Conservation (phyloP, 2,113 vertebrate species). For the Entelurus aequoreus region DNA sequence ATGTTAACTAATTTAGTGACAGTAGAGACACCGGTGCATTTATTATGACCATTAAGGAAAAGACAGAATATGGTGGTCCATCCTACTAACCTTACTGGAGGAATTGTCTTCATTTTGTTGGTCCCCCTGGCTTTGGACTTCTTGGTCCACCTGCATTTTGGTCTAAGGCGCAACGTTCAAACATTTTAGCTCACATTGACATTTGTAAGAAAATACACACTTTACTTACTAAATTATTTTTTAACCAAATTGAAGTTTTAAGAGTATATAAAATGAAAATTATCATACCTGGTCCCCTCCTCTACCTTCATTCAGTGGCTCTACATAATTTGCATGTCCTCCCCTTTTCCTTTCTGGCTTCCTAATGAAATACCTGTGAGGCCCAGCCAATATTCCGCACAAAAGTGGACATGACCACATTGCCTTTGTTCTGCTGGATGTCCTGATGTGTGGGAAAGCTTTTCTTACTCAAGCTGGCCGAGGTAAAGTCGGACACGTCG, state of each 20-base stretch:
- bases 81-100: constrained; percentile 75
- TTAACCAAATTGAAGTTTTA: background rate
- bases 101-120: constrained; percentile 77
- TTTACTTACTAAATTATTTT: background rate
- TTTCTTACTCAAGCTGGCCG: constrained; percentile 65
- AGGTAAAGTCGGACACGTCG: constrained; percentile 71
- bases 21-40: too few species aligned
- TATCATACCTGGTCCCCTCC: constrained; percentile 79
- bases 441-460: constrained; percentile 64
- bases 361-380: constrained; percentile 78
- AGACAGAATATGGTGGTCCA: background rate
- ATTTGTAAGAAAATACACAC: constrained; percentile 3
- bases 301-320: constrained; percentile 78
- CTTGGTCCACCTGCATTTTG: constrained; percentile 92
- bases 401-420: constrained; percentile 92
- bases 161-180: too few species aligned
- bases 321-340: constrained; percentile 81
- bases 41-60: too few species aligned
- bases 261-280: background rate
- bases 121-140: constrained; percentile 76
- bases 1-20: too few species aligned
- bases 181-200: too few species aligned
- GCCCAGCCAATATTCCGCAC: constrained; percentile 96
- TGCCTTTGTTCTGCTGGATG: constrained; percentile 73
- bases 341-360: constrained; percentile 72